Base-by-base conservation (phyloP, 2,113 vertebrate genomes). In the Chloropsis cyanopogon region DNA sequence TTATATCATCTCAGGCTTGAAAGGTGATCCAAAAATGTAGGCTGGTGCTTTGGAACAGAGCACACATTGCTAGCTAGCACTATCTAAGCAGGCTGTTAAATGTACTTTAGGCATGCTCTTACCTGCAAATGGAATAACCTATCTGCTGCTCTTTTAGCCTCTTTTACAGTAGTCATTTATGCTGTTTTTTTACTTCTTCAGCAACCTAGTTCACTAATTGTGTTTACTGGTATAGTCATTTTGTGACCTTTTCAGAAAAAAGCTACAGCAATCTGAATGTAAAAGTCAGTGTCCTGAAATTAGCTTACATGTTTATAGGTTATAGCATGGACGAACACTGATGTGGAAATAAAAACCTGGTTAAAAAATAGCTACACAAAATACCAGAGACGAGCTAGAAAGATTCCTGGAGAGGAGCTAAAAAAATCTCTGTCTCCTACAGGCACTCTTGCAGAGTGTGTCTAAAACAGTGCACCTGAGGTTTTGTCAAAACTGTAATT, bases 1-100 rank as follows among this genome's bases (percentile, higher is more conserved):
- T 95, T 84, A 44, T 61, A 81, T 90, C 79, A 93, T 68, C 69
- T 71, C 68, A 46, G 81, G 77, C 65, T 86, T 94, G 90, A 96
- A 94, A 83, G 65, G 76, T 78, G 59, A 93, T 78, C 24, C 49
- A 88, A 88, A 96, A 93, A 90, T 70, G 80, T 1, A 73, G 66
- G 59, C 82, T 91, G 49, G 46, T 8, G 16, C 66, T 95, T 70
- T 61, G 49, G 82, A 96, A 84, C 50, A 86, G 56, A 82, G 72
- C 78, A 68, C 12, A 57, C 78, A 57, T 26, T 81, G 21, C 44
- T 50, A 57, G 79, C 63, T 21, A 37, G 70, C 39, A 64, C 42
- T 50, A 57, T 11, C 26, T 26, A 80, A 37, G 37, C 6, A 26
- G 53, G 50, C 71, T 77, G 54, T 53, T 65, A 29, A 59, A 90